Evolutionary conservation across 2,113 vertebrate species (phyloP).

Genomic region (Beaufortia kweichowensis): DNA sequence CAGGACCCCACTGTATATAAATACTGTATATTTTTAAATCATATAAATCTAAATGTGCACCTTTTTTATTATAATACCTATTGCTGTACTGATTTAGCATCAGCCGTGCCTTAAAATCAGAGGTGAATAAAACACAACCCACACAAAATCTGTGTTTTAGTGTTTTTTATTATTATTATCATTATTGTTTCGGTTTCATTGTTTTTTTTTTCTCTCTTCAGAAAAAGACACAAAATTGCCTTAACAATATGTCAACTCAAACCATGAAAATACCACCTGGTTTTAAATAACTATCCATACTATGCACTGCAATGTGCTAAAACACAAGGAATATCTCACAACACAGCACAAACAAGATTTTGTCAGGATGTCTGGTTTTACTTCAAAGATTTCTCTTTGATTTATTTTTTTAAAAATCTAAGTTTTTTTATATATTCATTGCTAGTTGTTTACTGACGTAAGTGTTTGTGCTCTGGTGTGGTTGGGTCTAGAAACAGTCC

Average conservation of each 20-base stretch:
- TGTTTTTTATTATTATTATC: conserved; percentile 44
- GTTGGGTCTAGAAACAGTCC: conserved; percentile 34
- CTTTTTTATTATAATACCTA: not conserved
- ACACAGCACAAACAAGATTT: conserved; percentile 52
- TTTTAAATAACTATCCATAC: conserved; percentile 68
- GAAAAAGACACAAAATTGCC: conserved; percentile 70
- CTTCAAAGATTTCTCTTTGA: not conserved
- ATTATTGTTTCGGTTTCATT: conserved; percentile 64
- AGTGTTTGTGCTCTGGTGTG: conserved; percentile 30
- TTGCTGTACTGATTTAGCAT: not conserved
- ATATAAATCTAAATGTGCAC: not conserved
- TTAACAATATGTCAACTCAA: conserved; percentile 70
- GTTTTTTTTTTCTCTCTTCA: conserved; percentile 63
- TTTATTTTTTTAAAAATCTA: too few species aligned
- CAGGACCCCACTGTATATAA: too few species aligned
- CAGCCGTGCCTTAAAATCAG: conserved; percentile 50
- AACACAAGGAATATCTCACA: conserved; percentile 63
- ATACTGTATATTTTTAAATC: too few species aligned
- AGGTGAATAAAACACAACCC: conserved; percentile 26
- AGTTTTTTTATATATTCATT: not conserved
- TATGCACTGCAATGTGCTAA: conserved; percentile 65
- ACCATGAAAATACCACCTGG: conserved; percentile 66
- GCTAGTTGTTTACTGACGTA: not conserved
- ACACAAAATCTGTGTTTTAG: conserved; percentile 27
- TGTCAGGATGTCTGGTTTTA: not conserved